Conservation (phyloP, 2,113 vertebrate species). For the Corydoras sp. region DNA sequence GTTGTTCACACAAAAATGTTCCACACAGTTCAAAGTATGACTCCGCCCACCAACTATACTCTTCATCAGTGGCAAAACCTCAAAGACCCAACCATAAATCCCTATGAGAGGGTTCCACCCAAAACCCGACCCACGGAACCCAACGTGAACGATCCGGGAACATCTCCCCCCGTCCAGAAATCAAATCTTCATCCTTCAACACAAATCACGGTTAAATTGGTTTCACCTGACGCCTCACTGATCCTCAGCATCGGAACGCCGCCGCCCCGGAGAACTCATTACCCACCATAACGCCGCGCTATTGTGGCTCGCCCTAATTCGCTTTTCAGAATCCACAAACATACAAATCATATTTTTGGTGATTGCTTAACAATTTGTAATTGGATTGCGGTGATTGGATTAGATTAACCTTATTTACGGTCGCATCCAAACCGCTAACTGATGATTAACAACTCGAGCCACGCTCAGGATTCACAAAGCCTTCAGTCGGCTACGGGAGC, state of each 20-base stretch:
- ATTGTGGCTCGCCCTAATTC: conserved; percentile 41
- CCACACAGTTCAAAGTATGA: no score
- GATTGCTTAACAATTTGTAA: conserved; percentile 51
- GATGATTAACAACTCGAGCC: conserved; percentile 49
- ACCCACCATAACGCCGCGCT: conserved; percentile 45
- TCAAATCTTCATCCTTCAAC: conserved; percentile 29
- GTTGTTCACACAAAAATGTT: no score
- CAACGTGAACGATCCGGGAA: background rate
- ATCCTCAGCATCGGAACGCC: conserved; percentile 45
- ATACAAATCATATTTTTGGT: conserved; percentile 48
- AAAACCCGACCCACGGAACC: no score
- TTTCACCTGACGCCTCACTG: conserved; percentile 45
- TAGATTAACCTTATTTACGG: conserved; percentile 52
- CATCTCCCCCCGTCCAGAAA: background rate
- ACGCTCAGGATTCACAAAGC: conserved; percentile 9
- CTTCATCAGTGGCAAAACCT: no score
- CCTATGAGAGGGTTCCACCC: no score
- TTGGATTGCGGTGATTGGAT: conserved; percentile 41
- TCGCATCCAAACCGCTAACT: conserved; percentile 43
- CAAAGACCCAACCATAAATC: no score
- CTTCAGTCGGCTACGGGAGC: no score
- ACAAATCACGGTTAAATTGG: conserved; percentile 31
- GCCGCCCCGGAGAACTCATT: conserved; percentile 43
- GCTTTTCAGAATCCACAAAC: conserved; percentile 46
- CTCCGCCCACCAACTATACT: no score